Evolutionary conservation across 2,797 vertebrate genomes (phyloP), one percentile per base, ranked within the genome.

Genomic region (Scarus forsteni): DNA sequence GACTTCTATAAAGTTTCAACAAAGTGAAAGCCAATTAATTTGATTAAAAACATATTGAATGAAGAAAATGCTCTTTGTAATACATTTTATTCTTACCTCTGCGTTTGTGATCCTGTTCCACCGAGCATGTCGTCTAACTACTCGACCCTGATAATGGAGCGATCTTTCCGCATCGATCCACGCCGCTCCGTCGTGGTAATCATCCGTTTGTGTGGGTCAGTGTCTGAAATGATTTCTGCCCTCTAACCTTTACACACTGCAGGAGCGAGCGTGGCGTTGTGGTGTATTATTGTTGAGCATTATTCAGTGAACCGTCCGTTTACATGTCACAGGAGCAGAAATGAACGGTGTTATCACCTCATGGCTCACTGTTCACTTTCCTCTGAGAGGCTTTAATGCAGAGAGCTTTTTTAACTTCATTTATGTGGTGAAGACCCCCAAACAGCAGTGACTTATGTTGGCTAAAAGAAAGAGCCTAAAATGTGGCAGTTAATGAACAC

Each of bases 271-370:
- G 42, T 64, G 59, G 74, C 50, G 59, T 49, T 15, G 61, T 8
- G 54, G 48, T 91, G 93, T 88, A 85, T 95, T 94, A 92, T 91
- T 89, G 70, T 84, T 84, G 83, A 90, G 88, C 91, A 92, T 92
- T 94, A 94, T 92, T 91, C 92, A 55, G 27, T 91, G 94, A 95
- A 94, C 92, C 93, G 84, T 94, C 93, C 90, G 93, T 76, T 82
- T 81, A 68, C 51, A 84, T 83, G 89, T 90, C 91, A 89, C 77
- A 69, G 75, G 93, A 88, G 92, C 91, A 89, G 94, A 91, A 86
- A 38, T 73, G 90, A 84, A 61, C 48, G 82, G 89, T 75, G 81
- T 76, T 63, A 67, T 75, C 83, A 56, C 88, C 80, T 84, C 66
- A 52, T 44, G 11, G 59, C 57, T 57, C 57, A 67, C 68, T 61